These are phyloP conservation scores for Crotalus helleri DNA, from an alignment of 2,113 vertebrate species.

Conservation along the genomic window DNA sequence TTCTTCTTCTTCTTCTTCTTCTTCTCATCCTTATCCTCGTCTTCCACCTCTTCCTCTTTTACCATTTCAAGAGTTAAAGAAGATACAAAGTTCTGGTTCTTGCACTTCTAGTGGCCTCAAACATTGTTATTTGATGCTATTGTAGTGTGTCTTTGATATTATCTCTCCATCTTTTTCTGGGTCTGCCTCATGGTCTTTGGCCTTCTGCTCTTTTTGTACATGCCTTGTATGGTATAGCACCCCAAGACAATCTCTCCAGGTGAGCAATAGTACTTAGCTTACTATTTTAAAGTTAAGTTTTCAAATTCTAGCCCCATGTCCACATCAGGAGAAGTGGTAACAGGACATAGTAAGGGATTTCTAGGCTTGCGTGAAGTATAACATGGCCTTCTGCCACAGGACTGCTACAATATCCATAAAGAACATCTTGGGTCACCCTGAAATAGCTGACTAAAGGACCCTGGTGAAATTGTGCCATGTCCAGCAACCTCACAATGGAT, in stretches of 20 bases:
- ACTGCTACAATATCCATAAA: background rate
- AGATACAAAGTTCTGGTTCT: no score
- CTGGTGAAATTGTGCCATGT: background rate
- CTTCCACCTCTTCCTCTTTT: no score
- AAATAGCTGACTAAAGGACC: background rate
- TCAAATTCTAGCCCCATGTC: no score
- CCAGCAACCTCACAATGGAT: background rate
- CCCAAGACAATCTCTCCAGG: background rate
- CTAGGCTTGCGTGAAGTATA: no score
- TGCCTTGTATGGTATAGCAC: background rate
- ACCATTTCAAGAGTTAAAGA: no score
- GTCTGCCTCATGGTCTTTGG: background rate
- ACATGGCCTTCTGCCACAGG: no score
- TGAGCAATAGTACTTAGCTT: background rate
- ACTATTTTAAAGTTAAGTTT: background rate
- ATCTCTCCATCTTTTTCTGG: background rate
- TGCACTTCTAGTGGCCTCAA: no score
- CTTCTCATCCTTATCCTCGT: no score
- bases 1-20: no score
- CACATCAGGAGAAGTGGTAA: background rate
- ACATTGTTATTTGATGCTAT: no score
- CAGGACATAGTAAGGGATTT: background rate
- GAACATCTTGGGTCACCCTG: background rate
- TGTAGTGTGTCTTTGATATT: background rate
- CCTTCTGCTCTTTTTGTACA: background rate